Base-by-base conservation (phyloP, 2,888 invertebrate species). In the Ypsolopha scabrella region DNA sequence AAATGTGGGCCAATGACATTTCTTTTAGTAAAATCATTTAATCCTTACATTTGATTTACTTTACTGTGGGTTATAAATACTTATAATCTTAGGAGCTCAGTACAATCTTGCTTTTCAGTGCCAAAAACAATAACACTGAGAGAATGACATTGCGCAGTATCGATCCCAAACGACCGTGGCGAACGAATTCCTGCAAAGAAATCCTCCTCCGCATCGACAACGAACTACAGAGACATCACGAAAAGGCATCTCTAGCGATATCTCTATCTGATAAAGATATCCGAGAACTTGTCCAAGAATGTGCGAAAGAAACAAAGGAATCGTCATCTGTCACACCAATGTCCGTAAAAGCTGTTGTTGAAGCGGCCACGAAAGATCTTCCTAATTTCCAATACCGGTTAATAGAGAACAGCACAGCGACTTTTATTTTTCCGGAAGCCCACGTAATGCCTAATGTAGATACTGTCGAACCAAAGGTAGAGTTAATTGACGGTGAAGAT, bases 161-260 rank as follows among this genome's bases (percentile, higher is more conserved):
- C 4, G 83, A 85, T 54, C 72, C 75, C 0, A 81, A 79, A 51
- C 65, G 77, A 41, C 81, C 81, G 0, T 83, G 85, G 85, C 72
- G 83, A 6, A 82, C 75, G 3, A 65, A 85, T 55, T 70, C 80
- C 0, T 72, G 60, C 51, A 80, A 72, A 57, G 85, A 85, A 54
- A 79, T 70, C 53, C 64, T 85, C 2, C 55, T 78, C 3, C 75
- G 80, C 7, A 75, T 85, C 33, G 75, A 85, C 36, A 67, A 62
- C 47, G 78, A 82, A 52, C 57, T 85, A 1, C 79, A 75, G 57
- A 64, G 72, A n/a, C 80, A 83, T 51, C 54, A 64, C 2, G 80
- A 81, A 47, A 72, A 65, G 38, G 67, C 68, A 1, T 58, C 62
- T 0, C 64, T 72, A 35, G 53, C 64, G 39, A 71, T 80, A 11